A percentile compares a stretch with the other conserved stretches of the same genome.
phyloP scores from a whole-genome alignment of 2,113 vertebrate genomes.

The Phalacrocorax brasilianus region DNA sequence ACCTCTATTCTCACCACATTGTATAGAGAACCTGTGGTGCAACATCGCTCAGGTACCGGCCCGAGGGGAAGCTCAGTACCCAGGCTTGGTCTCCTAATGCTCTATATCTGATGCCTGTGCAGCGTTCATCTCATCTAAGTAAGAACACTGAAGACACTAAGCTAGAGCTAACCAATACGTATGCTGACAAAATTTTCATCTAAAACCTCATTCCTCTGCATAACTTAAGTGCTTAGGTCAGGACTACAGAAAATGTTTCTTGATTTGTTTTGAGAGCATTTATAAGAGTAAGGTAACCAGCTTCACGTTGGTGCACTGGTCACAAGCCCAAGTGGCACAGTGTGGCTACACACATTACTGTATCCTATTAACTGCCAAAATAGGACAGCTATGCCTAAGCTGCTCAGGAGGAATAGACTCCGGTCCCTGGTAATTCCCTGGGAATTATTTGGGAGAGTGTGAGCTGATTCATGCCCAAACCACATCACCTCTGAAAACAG shows the following conservation, averaged over 20 bases:
- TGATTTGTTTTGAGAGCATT: background rate
- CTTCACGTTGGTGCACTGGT: rapidly evolving
- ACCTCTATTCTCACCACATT: background rate
- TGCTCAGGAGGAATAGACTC: background rate
- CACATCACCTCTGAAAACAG: background rate
- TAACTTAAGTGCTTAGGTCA: background rate
- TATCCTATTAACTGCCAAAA: background rate
- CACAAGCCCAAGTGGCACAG: background rate
- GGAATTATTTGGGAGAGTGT: background rate
- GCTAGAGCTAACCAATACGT: background rate
- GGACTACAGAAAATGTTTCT: background rate
- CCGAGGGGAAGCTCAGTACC: no score
- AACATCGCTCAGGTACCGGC: background rate
- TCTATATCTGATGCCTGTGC: rapidly evolving
- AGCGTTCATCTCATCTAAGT: background rate
- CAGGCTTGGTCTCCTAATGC: background rate
- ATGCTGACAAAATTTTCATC: background rate
- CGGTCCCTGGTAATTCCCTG: background rate
- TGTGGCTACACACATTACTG: background rate
- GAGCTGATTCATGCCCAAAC: background rate
- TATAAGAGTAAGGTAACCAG: background rate
- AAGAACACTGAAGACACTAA: background rate
- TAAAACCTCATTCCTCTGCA: background rate
- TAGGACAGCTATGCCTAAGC: background rate
- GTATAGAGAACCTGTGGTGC: background rate